Conservation (phyloP, 2,888 invertebrate species). For the Stramonita haemastoma region DNA sequence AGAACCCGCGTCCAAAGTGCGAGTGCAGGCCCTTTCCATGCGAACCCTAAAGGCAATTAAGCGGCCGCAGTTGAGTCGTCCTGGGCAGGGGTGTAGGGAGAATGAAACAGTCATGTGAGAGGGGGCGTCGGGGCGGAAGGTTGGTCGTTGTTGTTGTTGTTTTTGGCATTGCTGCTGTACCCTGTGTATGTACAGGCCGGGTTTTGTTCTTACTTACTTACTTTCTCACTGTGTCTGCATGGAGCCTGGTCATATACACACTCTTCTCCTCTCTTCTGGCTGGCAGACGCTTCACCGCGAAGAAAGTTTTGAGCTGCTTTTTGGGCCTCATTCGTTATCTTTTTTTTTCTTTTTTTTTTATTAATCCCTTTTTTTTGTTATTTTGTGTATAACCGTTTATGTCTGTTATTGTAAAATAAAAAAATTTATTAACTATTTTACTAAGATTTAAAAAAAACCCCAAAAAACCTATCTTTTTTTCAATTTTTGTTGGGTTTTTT, state of each 20-base stretch:
- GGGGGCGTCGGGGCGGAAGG: background rate
- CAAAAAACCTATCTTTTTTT: no score
- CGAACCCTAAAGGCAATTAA: slow-evolving; percentile 21
- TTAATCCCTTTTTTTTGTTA: no score
- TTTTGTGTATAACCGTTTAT: no score
- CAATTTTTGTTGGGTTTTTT: no score
- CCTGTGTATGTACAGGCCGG: background rate
- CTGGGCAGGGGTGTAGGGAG: slow-evolving; percentile 2
- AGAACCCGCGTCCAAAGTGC: background rate
- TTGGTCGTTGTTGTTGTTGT: background rate
- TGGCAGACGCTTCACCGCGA: background rate
- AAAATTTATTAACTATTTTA: no score
- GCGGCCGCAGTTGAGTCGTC: background rate
- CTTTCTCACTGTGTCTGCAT: background rate
- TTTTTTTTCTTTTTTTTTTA: no score
- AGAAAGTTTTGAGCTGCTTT: no score
- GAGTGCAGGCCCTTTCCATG: slow-evolving; percentile 21
- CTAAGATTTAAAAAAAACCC: no score
- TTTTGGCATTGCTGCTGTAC: background rate
- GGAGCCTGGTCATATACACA: background rate
- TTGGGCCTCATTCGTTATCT: no score
- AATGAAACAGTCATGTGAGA: slow-evolving; percentile 26
- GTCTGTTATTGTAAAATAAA: no score
- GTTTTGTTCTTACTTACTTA: background rate
- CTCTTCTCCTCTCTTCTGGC: background rate